These are phyloP conservation scores for Drosophila lowei DNA, from an alignment of 1,140 invertebrate genomes.

Conservation along the genomic window DNA sequence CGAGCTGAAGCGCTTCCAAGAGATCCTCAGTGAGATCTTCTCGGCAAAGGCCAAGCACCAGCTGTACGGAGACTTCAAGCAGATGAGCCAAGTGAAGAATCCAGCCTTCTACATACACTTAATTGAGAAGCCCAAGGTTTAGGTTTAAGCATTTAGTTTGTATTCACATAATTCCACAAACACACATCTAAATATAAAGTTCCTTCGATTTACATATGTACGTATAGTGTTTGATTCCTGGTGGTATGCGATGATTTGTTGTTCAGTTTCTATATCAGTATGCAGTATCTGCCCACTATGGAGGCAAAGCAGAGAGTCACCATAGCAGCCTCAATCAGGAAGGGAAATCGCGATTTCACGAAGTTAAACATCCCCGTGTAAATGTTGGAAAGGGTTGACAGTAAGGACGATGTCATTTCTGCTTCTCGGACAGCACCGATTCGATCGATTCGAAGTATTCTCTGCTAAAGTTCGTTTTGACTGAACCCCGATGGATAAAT, in stretches of 20 bases:
- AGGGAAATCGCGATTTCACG: conserved; percentile 65
- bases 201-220: conserved; percentile 44
- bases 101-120: conserved; percentile 94
- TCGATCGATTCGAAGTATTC: too few relatives aligned
- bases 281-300: conserved; percentile 62
- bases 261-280: conserved; percentile 32
- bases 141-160: conserved; percentile 47
- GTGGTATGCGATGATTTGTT: conserved; percentile 4
- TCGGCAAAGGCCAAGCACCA: conserved; percentile 86
- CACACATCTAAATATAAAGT: conserved; percentile 35
- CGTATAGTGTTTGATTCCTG: not conserved
- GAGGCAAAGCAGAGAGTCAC: conserved; percentile 65
- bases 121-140: conserved; percentile 86
- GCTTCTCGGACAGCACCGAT: conserved; percentile 9
- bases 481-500: conserved; percentile 11
- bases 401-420: conserved; percentile 57
- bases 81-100: conserved; percentile 85
- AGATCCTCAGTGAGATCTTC: conserved; percentile 89
- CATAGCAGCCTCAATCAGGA: conserved; percentile 70
- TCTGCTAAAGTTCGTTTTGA: conserved; percentile 39
- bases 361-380: conserved; percentile 64
- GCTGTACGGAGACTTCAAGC: conserved; percentile 92
- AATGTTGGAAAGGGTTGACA: conserved; percentile 48
- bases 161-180: conserved; percentile 47
- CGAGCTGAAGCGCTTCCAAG: conserved; percentile 87